Evolutionary conservation across 2,888 invertebrate species (phyloP), one percentile per base, ranked within the genome.

Genomic region (Lissonota sp.): DNA sequence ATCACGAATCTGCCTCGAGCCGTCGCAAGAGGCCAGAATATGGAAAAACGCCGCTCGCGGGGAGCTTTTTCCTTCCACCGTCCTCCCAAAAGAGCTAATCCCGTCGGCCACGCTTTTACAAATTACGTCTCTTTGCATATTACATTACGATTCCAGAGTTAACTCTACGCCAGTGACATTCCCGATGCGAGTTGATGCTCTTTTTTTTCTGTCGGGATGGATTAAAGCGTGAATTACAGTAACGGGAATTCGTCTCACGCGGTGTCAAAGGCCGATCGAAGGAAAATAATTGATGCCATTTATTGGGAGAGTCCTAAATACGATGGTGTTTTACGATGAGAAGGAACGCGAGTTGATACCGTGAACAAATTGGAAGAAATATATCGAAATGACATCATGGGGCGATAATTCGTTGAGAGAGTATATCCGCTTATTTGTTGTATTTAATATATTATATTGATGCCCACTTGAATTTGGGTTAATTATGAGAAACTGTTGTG

Each of bases 61-160:
- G 26, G 26, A 26, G 26, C 26, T 26, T 26, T 26, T 26, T 26
- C 26, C 26, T 26, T 26, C 26, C 26, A 2, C 26, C 26, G 26
- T 26, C 3, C 26, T 26, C 26, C 26, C 26, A 26, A 26, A 69
- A 73, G 76, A 82, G 73, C 82, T 87, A 86, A 87, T 86, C 87
- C 84, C 83, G 85, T 87, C 82, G 78, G 85, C 79, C 79, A 86
- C 81, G 86, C 83, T 86, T 84, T 84, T 84, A 83, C 74, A 84
- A 85, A 85, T 84, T 85, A 83, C 75, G 66, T 72, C 80, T 82
- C 63, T 85, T 85, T 84, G 80, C 83, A 82, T 80, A 82, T 83
- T 77, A 75, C 77, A 64, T 57, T 44, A 44, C 44, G 44, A 49
- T 16, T 58, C 42, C 55, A 49, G 58, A 66, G 51, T 51, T 44